These are phyloP conservation scores for Magallana ariakensis DNA, from an alignment of 1,140 invertebrate species.

Conservation along the genomic window DNA sequence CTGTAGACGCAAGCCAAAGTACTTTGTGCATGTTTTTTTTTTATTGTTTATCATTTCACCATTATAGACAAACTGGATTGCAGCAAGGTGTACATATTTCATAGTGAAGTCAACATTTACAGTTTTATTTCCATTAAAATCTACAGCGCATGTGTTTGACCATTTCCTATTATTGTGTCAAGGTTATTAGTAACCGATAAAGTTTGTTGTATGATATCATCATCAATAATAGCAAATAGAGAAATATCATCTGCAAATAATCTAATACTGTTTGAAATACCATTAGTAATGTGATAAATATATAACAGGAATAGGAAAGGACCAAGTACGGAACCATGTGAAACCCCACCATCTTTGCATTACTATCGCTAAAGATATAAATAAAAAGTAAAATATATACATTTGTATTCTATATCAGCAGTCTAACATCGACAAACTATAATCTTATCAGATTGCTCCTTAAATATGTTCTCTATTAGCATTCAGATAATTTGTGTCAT, in stretches of 20 bases:
- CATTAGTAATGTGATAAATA: constrained; percentile 58
- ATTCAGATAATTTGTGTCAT: too few relatives aligned
- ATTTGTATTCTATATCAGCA: too few relatives aligned
- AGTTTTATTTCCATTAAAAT: background rate
- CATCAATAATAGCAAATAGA: background rate
- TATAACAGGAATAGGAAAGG: constrained; percentile 61
- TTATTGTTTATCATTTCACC: background rate
- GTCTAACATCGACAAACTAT: too few relatives aligned
- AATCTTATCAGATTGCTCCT: too few relatives aligned
- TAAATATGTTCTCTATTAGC: too few relatives aligned
- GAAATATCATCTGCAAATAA: constrained; percentile 53
- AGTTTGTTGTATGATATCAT: background rate
- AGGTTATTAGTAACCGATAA: background rate
- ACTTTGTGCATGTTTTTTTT: background rate
- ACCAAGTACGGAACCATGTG: constrained; percentile 62
- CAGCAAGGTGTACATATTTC: background rate
- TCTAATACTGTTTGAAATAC: background rate
- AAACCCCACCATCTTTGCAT: constrained; percentile 48
- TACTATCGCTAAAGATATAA: too few relatives aligned
- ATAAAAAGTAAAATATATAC: too few relatives aligned
- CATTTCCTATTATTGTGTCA: background rate
- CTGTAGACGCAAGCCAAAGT: background rate
- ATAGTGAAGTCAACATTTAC: background rate
- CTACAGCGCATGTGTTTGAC: background rate
- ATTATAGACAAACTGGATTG: background rate